Base-by-base conservation (phyloP, 2,113 vertebrate species). In the Hylia prasina region DNA sequence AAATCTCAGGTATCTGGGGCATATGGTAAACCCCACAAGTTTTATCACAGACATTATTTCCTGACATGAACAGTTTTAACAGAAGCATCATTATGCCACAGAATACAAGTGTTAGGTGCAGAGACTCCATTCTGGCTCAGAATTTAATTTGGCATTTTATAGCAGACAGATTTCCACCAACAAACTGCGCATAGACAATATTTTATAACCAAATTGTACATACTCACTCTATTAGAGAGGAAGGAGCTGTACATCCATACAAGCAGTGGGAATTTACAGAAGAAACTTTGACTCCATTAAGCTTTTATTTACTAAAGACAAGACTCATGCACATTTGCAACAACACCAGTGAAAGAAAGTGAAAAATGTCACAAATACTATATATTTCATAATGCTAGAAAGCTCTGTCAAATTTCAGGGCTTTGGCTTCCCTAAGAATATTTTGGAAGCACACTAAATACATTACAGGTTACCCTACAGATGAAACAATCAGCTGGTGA, bases 21-120 rank as follows among this genome's bases (percentile, higher is more conserved):
- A 91, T 24, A 25, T 73, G 51, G 56, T 88, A 88, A 91, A 89
- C 31, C 64, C 71, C 42, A 66, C 16, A 25, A 88, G 60, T 86
- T 93, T 87, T 82, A 90, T 80, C 54, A 78, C 39, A 71, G 40
- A 70, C 30, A 61, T 94, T 87, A 91, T 90, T 91, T 95, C 35
- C 63, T 93, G 69, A 80, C 25, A 82, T 65, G 33, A 88, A 79
- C 8, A 2, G 60, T 71, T 78, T 91, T 79, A 94, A 95, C 75
- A 94, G 86, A 93, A 78, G 56, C 65, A 84, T 65, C 15, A 7
- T 89, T 96, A 82, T 93, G 57, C 65, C 65, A 93, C 72, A 92
- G 71, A 84, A 95, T 64, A 77, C 33, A 90, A 89, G 63, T 39
- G n/a, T 40, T 95, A 69, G 81, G 66, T 90, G 65, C 53, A 93